These are phyloP conservation scores for Tiaroga cobitis DNA, from an alignment of 2,797 vertebrate species.

Conservation along the genomic window DNA sequence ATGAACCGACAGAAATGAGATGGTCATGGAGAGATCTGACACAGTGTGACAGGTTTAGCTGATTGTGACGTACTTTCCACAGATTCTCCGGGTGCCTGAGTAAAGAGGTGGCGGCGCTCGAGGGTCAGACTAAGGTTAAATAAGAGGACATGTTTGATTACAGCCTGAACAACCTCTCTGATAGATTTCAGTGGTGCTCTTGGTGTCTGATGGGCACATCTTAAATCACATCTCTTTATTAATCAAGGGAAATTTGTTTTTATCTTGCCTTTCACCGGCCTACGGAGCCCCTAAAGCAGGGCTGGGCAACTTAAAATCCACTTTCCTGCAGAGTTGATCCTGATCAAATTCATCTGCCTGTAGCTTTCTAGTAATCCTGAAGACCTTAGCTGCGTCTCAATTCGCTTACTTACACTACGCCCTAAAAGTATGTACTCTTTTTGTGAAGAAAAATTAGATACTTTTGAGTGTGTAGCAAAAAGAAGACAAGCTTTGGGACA, in stretches of 20 bases:
- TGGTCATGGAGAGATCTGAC: slow-evolving; percentile 27
- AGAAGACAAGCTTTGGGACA: too few relatives aligned
- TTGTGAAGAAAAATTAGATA: too few relatives aligned
- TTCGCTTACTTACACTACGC: too few relatives aligned
- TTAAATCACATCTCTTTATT: neutral
- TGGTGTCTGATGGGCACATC: neutral
- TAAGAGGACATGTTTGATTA: slow-evolving; percentile 52
- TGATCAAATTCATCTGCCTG: neutral
- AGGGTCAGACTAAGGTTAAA: slow-evolving; percentile 42
- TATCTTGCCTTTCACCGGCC: slow-evolving; percentile 57
- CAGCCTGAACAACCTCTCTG: slow-evolving; percentile 1
- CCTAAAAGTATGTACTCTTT: too few relatives aligned
- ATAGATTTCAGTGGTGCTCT: slow-evolving; percentile 12
- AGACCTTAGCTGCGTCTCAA: too few relatives aligned
- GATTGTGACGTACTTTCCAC: slow-evolving; percentile 10
- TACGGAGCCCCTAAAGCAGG: neutral
- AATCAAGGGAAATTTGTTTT: slow-evolving; percentile 32
- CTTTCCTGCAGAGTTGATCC: neutral
- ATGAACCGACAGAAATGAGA: slow-evolving; percentile 10
- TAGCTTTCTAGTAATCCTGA: too few relatives aligned
- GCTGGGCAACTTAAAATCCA: neutral
- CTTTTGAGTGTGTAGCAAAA: too few relatives aligned
- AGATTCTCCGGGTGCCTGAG: slow-evolving; percentile 34
- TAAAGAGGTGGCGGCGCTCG: slow-evolving; percentile 14
- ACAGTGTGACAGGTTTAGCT: slow-evolving; percentile 43